Evolutionary conservation across 2,113 vertebrate genomes (phyloP).

Genomic region (Chloropsis hardwickii): DNA sequence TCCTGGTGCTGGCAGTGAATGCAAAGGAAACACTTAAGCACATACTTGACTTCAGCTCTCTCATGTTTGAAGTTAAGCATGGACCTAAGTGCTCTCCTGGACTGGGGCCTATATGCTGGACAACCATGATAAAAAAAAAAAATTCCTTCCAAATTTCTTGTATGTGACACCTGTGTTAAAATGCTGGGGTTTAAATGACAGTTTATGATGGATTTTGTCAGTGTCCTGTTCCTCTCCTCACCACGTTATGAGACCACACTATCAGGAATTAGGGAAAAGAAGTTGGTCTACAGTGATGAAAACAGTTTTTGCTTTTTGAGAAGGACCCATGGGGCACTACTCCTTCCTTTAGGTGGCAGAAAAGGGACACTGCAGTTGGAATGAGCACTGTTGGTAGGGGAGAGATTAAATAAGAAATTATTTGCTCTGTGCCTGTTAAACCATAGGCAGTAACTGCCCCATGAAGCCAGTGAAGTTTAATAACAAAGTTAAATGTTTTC

Average conservation of each 20-base stretch:
- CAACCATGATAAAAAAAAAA: not conserved
- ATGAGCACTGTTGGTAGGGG: not conserved
- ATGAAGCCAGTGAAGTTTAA: not conserved
- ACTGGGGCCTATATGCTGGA: not conserved
- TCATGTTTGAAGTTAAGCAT: conserved; percentile 17
- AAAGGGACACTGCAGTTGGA: not conserved
- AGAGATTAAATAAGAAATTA: not conserved
- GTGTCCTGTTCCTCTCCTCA: not conserved
- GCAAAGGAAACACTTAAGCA: conserved; percentile 40
- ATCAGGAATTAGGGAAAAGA: not conserved
- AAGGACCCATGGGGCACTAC: not conserved
- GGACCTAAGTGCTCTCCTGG: conserved; percentile 48
- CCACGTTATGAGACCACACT: rapidly evolving
- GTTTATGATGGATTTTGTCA: not conserved
- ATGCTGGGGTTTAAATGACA: not conserved
- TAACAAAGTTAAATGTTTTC: not conserved
- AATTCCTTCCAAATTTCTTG: not conserved
- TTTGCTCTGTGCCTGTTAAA: not conserved
- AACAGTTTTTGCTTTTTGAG: not conserved
- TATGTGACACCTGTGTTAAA: not conserved
- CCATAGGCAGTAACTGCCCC: not conserved
- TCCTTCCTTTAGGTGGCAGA: conserved; percentile 48
- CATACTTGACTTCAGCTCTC: conserved; percentile 32
- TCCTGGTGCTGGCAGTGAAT: not conserved
- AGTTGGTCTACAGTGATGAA: not conserved